These are phyloP conservation scores for Pituophis catenifer DNA, from an alignment of 2,113 vertebrate genomes.

Conservation along the genomic window DNA sequence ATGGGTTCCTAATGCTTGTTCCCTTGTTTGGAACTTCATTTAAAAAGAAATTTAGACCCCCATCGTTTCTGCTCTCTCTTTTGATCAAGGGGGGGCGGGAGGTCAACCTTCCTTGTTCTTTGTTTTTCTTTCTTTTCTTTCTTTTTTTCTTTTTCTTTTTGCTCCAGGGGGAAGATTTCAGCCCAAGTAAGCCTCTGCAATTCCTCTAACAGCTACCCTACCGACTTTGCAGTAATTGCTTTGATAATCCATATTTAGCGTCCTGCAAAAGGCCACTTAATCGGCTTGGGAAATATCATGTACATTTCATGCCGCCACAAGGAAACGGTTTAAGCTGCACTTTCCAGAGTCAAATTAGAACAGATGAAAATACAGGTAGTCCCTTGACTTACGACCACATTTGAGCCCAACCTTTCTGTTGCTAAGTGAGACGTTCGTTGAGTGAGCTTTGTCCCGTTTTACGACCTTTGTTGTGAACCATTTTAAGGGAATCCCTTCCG, in stretches of 20 bases:
- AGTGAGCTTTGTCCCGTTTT: not conserved
- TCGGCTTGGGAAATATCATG: constrained; percentile 56
- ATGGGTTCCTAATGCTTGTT: not conserved
- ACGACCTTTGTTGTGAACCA: not conserved
- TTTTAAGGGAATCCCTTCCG: no score
- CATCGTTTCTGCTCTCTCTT: not conserved
- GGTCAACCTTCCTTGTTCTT: not conserved
- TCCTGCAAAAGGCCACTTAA: constrained; percentile 62
- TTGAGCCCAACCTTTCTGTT: not conserved
- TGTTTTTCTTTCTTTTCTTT: not conserved
- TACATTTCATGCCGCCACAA: constrained; percentile 49
- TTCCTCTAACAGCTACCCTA: constrained; percentile 46
- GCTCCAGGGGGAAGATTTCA: not conserved
- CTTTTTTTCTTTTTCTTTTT: not conserved
- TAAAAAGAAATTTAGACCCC: not conserved
- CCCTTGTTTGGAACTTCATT: not conserved
- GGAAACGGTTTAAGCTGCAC: constrained; percentile 42
- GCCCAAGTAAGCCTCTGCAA: not conserved
- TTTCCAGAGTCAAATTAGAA: constrained; percentile 53
- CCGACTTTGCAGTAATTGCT: constrained; percentile 62
- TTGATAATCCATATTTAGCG: constrained; percentile 66
- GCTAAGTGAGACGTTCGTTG: not conserved
- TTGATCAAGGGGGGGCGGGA: not conserved
- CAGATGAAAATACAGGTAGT: constrained; percentile 23
- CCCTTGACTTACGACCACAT: not conserved